Evolutionary conservation across 2,113 vertebrate species (phyloP).

Genomic region (Sceloporus undulatus): DNA sequence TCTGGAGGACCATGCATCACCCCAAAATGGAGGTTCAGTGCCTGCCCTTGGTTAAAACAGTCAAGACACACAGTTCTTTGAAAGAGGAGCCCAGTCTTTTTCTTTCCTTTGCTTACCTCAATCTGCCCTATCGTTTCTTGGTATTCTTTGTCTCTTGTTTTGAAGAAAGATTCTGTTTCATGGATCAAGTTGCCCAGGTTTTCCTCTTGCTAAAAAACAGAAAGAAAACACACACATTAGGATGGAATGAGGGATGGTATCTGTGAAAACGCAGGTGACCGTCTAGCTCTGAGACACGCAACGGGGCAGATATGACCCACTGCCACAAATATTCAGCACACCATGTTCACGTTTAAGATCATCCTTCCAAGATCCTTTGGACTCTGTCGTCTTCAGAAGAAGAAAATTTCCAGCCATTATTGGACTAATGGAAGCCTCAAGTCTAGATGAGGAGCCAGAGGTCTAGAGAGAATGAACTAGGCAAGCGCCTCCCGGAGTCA

Average conservation of each 20-base stretch:
- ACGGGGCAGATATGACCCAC: neutral
- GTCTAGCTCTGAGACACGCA: neutral
- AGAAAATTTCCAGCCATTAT: too few species aligned
- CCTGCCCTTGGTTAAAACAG: too few species aligned
- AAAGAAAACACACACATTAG: neutral
- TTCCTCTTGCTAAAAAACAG: slow-evolving; percentile 83
- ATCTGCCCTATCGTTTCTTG: slow-evolving; percentile 97
- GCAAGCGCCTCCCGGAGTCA: neutral
- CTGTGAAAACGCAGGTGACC: neutral
- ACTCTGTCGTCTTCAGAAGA: too few species aligned
- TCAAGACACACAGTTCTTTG: too few species aligned
- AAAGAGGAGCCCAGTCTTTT: too few species aligned
- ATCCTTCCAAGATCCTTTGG: neutral
- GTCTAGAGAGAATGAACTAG: neutral
- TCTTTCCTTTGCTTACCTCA: slow-evolving; percentile 81
- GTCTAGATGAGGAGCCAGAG: neutral
- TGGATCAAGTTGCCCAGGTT: slow-evolving; percentile 95
- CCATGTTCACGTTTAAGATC: too few species aligned
- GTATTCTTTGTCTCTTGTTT: slow-evolving; percentile 95
- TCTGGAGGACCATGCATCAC: too few species aligned
- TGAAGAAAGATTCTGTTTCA: slow-evolving; percentile 95
- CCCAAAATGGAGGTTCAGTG: too few species aligned
- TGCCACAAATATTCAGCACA: neutral
- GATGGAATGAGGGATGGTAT: neutral
- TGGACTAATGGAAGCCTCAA: neutral